A percentile compares a stretch with the other conserved stretches of the same genome.
These are phyloP conservation scores for Zaprionus ghesquierei DNA, from an alignment of 1,140 invertebrate species.

Conservation along the genomic window DNA sequence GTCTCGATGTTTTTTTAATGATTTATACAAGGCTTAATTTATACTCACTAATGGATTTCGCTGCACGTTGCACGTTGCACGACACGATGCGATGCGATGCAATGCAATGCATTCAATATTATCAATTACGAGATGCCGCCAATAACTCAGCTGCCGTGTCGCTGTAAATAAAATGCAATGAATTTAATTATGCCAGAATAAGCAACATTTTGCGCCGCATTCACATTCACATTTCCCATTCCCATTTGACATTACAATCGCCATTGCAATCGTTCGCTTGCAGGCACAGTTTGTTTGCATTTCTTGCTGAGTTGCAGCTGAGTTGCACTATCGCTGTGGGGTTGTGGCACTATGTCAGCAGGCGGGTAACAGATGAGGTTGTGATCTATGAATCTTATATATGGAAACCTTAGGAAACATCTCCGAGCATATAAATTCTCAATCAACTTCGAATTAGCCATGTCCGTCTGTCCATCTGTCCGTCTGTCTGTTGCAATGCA, in stretches of 20 bases:
- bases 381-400: no score
- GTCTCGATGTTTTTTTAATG: slow-evolving; percentile 56
- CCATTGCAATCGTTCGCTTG: background rate
- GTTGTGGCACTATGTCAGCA: no score
- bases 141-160: slow-evolving; percentile 33
- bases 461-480: no score
- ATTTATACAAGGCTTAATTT: slow-evolving; percentile 77
- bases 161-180: slow-evolving; percentile 56
- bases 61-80: slow-evolving; percentile 41
- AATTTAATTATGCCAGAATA: slow-evolving; percentile 70
- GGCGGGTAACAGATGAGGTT: no score
- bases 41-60: slow-evolving; percentile 79
- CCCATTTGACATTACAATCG: background rate
- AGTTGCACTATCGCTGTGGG: no score
- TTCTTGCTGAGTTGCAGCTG: background rate
- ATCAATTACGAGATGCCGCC: slow-evolving; percentile 61
- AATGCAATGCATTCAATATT: slow-evolving; percentile 63
- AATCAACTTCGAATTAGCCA: no score
- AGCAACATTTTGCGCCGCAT: slow-evolving; percentile 37
- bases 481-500: no score
- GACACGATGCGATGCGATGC: slow-evolving; percentile 29
- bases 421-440: no score
- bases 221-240: background rate
- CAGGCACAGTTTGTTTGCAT: background rate
- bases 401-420: no score